These are phyloP conservation scores for Thera britannica DNA, from an alignment of 2,888 invertebrate genomes.

Conservation along the genomic window DNA sequence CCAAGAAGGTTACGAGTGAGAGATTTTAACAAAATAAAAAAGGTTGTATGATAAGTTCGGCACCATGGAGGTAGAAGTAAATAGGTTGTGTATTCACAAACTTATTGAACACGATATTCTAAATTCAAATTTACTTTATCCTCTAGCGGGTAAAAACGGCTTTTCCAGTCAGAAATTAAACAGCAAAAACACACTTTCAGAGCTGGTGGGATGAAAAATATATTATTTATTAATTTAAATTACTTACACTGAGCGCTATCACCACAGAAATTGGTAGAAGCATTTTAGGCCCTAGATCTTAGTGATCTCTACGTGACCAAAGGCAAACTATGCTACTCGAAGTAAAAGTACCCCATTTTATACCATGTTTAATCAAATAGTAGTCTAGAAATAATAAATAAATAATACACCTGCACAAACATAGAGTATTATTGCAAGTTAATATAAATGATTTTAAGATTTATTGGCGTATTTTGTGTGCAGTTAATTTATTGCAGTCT, in stretches of 20 bases:
- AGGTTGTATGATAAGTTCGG: too few species aligned
- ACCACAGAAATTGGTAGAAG: conserved; percentile 12
- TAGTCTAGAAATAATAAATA: conserved; percentile 3
- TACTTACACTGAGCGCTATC: conserved; percentile 29
- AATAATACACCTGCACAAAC: conserved; percentile 17
- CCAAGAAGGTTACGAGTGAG: too few species aligned
- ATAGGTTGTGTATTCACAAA: too few species aligned
- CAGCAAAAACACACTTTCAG: too few species aligned
- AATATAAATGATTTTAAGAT: conserved; percentile 20
- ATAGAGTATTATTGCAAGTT: conserved; percentile 19
- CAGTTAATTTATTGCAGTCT: conserved; percentile 22
- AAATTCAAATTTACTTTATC: too few species aligned
- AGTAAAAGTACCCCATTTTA: conserved; percentile 10
- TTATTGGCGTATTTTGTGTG: conserved; percentile 19
- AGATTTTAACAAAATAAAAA: too few species aligned
- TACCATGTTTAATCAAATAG: conserved; percentile 18
- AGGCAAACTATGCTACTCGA: conserved; percentile 19
- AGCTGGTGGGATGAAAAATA: too few species aligned
- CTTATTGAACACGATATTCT: too few species aligned
- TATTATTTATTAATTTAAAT: not conserved
- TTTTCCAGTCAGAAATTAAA: too few species aligned
- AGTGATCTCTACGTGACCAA: conserved; percentile 13
- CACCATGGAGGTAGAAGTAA: too few species aligned
- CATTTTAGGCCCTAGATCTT: conserved; percentile 24
- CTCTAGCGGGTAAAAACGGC: too few species aligned